These are phyloP conservation scores for Drosophila niveifrons DNA, from an alignment of 2,888 invertebrate genomes.

Conservation along the genomic window DNA sequence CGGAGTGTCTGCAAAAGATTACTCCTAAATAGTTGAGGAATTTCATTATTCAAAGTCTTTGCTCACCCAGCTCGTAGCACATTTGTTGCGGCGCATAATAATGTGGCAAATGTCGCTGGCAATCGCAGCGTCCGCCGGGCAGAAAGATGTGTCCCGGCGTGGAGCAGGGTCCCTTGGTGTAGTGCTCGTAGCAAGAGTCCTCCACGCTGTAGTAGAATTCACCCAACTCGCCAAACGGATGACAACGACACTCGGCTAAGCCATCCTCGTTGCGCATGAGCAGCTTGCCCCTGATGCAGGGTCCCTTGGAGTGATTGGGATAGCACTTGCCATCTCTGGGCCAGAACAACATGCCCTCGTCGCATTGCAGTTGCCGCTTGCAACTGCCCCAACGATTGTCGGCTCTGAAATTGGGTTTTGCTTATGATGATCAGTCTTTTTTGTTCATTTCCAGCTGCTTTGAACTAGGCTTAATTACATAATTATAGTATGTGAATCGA, in stretches of 20 bases:
- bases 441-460: not conserved
- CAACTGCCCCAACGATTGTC: slow-evolving; percentile 90
- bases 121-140: slow-evolving; percentile 90
- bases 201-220: slow-evolving; percentile 88
- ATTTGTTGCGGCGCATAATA: slow-evolving; percentile 89
- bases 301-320: slow-evolving; percentile 89
- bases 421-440: not conserved
- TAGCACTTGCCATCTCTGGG: slow-evolving; percentile 92
- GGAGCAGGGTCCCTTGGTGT: slow-evolving; percentile 92
- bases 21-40: not conserved
- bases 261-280: slow-evolving; percentile 87
- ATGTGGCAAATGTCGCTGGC: slow-evolving; percentile 90
- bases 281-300: slow-evolving; percentile 91
- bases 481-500: not conserved
- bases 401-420: slow-evolving; percentile 43
- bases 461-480: not conserved
- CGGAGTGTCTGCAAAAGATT: slow-evolving; percentile 87
- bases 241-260: slow-evolving; percentile 90
- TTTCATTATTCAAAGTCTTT: not conserved
- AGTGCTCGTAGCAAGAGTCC: slow-evolving; percentile 92
- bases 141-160: slow-evolving; percentile 91
- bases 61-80: slow-evolving; percentile 92
- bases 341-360: slow-evolving; percentile 90
- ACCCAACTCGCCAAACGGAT: slow-evolving; percentile 86
- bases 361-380: slow-evolving; percentile 88